Conservation (phyloP, 2,797 vertebrate genomes). For the Paguma larvata region DNA sequence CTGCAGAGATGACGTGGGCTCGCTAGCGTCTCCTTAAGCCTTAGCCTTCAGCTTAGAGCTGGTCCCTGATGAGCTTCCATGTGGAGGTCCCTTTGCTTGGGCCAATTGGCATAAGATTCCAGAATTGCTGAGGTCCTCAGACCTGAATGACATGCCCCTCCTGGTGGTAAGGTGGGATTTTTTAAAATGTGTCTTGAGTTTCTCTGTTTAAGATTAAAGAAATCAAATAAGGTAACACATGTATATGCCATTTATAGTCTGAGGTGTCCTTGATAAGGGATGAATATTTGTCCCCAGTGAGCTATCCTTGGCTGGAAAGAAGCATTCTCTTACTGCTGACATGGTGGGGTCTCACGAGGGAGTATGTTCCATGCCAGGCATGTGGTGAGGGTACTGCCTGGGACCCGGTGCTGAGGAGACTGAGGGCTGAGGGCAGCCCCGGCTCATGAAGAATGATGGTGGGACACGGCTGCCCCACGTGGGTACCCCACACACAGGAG, state of each 20-base stretch:
- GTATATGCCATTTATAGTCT: not conserved
- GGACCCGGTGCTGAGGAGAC: not conserved
- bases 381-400: not conserved
- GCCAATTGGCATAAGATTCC: not conserved
- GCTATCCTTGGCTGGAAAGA: not conserved
- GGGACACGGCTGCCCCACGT: no score
- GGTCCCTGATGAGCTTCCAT: not conserved
- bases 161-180: not conserved
- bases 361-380: not conserved
- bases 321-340: not conserved
- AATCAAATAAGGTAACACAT: not conserved
- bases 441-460: not conserved
- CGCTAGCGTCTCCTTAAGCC: not conserved
- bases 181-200: not conserved
- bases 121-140: not conserved
- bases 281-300: not conserved
- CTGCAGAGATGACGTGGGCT: not conserved
- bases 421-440: not conserved
- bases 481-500: not conserved
- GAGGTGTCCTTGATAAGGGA: not conserved
- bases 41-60: not conserved
- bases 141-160: not conserved
- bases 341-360: not conserved
- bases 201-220: conserved; percentile 37
- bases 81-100: not conserved